Evolutionary conservation across 2,797 vertebrate species (phyloP).

Genomic region (Chelmon rostratus): DNA sequence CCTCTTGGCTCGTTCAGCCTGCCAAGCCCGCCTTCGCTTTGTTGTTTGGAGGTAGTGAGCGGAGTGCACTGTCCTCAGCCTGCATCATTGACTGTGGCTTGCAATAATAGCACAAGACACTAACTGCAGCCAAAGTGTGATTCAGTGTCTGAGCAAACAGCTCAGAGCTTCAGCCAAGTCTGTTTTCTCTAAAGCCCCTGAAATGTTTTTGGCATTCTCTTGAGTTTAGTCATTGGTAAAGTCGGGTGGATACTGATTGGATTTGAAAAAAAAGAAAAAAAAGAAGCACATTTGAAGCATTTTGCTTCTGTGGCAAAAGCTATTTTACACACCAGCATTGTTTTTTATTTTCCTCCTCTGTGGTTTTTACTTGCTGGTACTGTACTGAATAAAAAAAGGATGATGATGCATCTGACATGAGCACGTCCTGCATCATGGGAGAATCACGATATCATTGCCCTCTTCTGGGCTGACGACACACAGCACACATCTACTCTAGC

Average conservation of each 20-base stretch:
- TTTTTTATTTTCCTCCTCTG: background rate
- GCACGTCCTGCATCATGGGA: background rate
- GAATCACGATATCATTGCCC: conserved; percentile 58
- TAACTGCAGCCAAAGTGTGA: conserved; percentile 66
- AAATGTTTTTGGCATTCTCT: conserved; percentile 61
- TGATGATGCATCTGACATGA: background rate
- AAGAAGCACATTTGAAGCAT: conserved; percentile 25
- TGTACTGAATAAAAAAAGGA: background rate
- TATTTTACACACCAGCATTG: conserved; percentile 10
- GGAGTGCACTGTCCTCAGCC: conserved; percentile 33
- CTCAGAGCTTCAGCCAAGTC: conserved; percentile 50
- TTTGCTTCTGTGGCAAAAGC: conserved; percentile 3
- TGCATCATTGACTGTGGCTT: conserved; percentile 51
- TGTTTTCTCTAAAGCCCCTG: conserved; percentile 62
- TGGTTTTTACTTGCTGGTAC: background rate
- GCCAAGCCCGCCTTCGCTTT: conserved; percentile 48
- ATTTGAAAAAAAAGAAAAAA: conserved; percentile 12
- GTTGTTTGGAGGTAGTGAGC: conserved; percentile 51
- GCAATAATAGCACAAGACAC: conserved; percentile 53
- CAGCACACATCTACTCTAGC: conserved; percentile 17
- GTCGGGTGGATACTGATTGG: conserved; percentile 18
- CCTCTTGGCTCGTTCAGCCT: conserved; percentile 27
- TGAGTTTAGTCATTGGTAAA: conserved; percentile 48
- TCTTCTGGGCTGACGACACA: conserved; percentile 63
- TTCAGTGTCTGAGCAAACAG: conserved; percentile 60